phyloP scores from a whole-genome alignment of 2,113 vertebrate genomes.

The Poicephalus gulielmi region DNA sequence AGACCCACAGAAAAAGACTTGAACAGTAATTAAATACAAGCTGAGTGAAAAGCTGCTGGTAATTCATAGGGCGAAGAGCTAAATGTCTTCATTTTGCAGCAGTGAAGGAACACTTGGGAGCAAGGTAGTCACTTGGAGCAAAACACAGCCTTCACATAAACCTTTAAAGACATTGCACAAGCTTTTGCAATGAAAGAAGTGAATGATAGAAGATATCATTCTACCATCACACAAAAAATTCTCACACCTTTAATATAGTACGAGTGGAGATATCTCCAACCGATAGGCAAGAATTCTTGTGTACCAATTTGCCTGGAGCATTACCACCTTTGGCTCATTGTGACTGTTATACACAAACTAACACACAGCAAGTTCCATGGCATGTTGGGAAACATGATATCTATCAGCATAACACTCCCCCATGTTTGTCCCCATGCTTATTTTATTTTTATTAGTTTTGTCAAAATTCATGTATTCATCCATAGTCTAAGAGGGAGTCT shows the following conservation, averaged over 20 bases:
- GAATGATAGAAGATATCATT: background rate
- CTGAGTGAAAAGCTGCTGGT: background rate
- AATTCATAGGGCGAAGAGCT: background rate
- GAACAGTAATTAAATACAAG: conserved; percentile 57
- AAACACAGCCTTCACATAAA: background rate
- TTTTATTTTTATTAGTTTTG: background rate
- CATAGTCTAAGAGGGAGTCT: background rate
- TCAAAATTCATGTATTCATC: background rate
- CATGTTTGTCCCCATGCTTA: background rate
- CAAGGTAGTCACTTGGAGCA: background rate
- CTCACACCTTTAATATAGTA: background rate
- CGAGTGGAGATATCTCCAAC: background rate
- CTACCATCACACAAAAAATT: background rate
- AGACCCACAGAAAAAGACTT: conserved; percentile 36
- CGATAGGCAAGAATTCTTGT: background rate
- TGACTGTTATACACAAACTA: background rate
- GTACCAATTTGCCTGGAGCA: background rate
- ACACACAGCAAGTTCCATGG: background rate
- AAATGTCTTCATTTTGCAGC: conserved; percentile 28
- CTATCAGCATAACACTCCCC: background rate
- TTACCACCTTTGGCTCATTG: background rate
- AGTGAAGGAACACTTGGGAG: background rate
- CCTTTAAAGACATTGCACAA: background rate
- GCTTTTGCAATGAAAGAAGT: background rate
- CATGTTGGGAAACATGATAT: background rate